phyloP scores from a whole-genome alignment of 2,113 vertebrate species.

The Mungos mungo region DNA sequence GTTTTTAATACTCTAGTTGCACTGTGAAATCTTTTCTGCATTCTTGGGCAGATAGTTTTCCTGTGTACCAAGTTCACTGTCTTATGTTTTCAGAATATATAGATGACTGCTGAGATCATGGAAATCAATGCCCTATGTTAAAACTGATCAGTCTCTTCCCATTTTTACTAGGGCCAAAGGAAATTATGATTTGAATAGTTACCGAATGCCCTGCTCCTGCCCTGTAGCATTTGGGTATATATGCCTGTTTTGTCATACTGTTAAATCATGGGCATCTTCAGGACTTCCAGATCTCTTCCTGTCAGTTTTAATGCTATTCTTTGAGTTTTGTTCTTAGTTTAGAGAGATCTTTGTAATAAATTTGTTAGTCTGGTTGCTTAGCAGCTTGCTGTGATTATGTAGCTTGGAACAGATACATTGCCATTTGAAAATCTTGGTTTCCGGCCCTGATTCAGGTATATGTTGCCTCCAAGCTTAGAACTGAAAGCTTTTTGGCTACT shows the following conservation, averaged over 20 bases:
- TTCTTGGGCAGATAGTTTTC: conserved; percentile 26
- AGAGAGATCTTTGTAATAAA: conserved; percentile 65
- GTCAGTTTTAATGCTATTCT: conserved; percentile 40
- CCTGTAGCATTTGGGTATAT: neutral
- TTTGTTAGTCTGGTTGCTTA: conserved; percentile 72
- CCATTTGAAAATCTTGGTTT: conserved; percentile 62
- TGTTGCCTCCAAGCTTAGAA: conserved; percentile 57
- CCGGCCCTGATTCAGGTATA: conserved; percentile 43
- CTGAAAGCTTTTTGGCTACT: conserved; percentile 32
- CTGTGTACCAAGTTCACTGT: neutral
- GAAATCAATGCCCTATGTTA: neutral
- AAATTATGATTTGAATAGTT: conserved; percentile 28
- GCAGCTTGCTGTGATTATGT: conserved; percentile 67
- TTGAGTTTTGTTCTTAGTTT: conserved; percentile 64
- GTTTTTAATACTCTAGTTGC: neutral
- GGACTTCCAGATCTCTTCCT: conserved; percentile 47
- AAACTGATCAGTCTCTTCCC: neutral
- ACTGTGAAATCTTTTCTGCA: conserved; percentile 15
- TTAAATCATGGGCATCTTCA: neutral
- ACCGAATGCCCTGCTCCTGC: neutral
- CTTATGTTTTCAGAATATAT: neutral
- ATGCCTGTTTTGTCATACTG: conserved; percentile 32
- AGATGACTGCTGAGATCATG: conserved; percentile 9
- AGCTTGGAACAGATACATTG: conserved; percentile 59
- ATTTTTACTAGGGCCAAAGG: conserved; percentile 30